Conservation (phyloP, 2,797 vertebrate genomes). For the Antrozous pallidus region DNA sequence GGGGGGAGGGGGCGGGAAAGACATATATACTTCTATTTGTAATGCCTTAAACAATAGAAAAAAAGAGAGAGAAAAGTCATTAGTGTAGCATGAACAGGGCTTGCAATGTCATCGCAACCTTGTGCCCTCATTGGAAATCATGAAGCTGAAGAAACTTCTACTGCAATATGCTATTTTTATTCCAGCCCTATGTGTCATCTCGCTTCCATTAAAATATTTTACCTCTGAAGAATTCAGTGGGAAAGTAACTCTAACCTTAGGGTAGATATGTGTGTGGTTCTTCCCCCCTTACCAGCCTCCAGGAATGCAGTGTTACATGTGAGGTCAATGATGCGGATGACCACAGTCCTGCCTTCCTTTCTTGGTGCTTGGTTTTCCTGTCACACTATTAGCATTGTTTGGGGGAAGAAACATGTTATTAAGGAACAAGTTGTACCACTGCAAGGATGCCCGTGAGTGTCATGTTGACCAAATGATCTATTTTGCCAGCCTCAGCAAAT, state of each 20-base stretch:
- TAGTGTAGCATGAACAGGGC: not conserved
- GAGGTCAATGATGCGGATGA: not conserved
- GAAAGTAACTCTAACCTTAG: not conserved
- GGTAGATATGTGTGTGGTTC: not conserved
- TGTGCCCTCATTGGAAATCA: fast-evolving
- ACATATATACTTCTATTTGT: too few species aligned
- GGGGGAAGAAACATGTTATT: not conserved
- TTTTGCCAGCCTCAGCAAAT: not conserved
- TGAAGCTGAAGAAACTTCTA: not conserved
- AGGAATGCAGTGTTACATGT: not conserved
- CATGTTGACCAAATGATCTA: not conserved
- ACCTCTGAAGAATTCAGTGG: not conserved
- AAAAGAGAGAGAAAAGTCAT: not conserved
- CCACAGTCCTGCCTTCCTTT: not conserved
- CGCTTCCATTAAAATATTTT: not conserved
- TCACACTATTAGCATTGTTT: not conserved
- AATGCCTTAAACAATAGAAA: not conserved
- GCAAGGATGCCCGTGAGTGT: not conserved
- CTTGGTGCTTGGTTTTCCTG: not conserved
- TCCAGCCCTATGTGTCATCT: not conserved
- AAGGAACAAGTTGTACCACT: not conserved
- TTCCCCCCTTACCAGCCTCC: not conserved
- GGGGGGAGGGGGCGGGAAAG: too few species aligned
- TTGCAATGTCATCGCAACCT: not conserved
- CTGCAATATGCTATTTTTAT: not conserved